These are phyloP conservation scores for Neodontobutis hainanensis DNA, from an alignment of 2,113 vertebrate genomes.

Conservation along the genomic window DNA sequence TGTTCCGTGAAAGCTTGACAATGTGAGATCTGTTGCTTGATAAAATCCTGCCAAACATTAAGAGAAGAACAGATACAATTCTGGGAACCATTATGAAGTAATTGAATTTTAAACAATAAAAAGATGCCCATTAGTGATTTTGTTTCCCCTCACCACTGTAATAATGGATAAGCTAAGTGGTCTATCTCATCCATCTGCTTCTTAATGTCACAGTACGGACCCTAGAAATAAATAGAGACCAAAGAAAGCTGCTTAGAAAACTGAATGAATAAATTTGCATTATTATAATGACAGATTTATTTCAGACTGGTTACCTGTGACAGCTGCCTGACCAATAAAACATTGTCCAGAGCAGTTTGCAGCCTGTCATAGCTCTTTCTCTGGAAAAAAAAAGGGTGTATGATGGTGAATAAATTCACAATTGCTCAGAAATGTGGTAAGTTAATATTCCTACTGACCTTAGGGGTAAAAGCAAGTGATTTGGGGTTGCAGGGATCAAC, in stretches of 20 bases:
- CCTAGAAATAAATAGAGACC: constrained; percentile 71
- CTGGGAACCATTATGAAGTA: not conserved
- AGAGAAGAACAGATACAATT: constrained; percentile 28
- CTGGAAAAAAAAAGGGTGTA: constrained; percentile 65
- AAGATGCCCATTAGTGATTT: not conserved
- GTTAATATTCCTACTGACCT: constrained; percentile 68
- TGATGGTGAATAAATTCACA: not conserved
- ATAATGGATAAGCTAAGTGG: constrained; percentile 89
- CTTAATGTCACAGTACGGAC: constrained; percentile 93
- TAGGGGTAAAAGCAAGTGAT: constrained; percentile 93
- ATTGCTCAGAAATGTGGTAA: not conserved
- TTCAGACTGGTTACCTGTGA: constrained; percentile 82
- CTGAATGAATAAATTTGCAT: not conserved
- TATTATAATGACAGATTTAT: constrained; percentile 2
- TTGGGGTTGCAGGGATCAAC: constrained; percentile 93
- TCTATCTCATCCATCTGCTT: constrained; percentile 97
- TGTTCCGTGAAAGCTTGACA: constrained; percentile 94
- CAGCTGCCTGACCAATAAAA: constrained; percentile 93
- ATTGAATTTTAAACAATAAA: not conserved
- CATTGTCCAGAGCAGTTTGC: constrained; percentile 91
- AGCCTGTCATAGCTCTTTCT: constrained; percentile 93
- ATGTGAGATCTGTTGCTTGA: constrained; percentile 97
- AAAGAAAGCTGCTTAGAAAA: not conserved
- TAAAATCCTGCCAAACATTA: constrained; percentile 85
- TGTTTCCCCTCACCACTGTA: constrained; percentile 86